Conservation (phyloP, 2,888 invertebrate genomes). For the Himalopsyche kuldschensis region DNA sequence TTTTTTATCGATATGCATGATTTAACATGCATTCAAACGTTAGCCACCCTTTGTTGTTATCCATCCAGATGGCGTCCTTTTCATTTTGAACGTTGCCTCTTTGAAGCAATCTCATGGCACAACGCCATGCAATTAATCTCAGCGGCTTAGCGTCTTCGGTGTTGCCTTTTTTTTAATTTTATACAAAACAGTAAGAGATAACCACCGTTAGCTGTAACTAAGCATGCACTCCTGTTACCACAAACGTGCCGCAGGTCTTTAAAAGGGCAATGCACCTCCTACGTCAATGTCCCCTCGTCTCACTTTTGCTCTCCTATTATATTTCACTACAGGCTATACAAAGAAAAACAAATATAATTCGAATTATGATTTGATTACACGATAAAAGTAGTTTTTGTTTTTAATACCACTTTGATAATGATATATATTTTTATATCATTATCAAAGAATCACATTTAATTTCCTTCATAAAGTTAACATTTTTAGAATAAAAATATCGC, state of each 20-base stretch:
- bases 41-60: background rate
- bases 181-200: background rate
- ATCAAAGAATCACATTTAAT: too few species aligned
- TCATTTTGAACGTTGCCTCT: background rate
- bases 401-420: too few species aligned
- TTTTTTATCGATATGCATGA: background rate
- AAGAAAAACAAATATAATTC: background rate
- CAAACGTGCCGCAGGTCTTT: constrained; percentile 14
- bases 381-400: too few species aligned
- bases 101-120: background rate
- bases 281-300: background rate
- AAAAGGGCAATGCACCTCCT: constrained; percentile 26
- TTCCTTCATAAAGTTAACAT: too few species aligned
- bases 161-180: background rate
- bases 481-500: too few species aligned
- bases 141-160: background rate
- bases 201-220: background rate
- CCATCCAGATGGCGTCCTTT: background rate
- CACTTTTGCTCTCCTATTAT: background rate
- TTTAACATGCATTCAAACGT: background rate
- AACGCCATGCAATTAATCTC: background rate
- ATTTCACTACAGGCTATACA: background rate
- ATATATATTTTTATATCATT: too few species aligned
- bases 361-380: too few species aligned
- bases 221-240: background rate